Evolutionary conservation across 2,888 invertebrate species (phyloP).

Genomic region (Stenodema calcarata): DNA sequence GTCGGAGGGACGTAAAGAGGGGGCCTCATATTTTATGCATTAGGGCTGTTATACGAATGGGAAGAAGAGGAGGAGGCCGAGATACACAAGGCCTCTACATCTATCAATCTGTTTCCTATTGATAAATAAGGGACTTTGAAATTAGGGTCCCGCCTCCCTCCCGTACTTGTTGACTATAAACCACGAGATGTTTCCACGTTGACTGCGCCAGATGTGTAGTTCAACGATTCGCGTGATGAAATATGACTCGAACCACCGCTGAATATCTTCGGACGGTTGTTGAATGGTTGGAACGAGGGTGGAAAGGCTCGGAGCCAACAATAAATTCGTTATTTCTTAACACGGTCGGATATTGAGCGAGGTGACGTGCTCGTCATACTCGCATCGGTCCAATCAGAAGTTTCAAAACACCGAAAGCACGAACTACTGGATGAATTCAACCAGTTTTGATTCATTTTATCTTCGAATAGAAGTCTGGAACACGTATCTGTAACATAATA

Average conservation of each 20-base stretch:
- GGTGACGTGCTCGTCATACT: not conserved
- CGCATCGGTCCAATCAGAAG: not conserved
- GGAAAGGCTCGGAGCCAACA: not conserved
- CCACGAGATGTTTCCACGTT: not conserved
- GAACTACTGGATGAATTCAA: not conserved
- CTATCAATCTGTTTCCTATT: conserved; percentile 30
- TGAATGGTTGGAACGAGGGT: not conserved
- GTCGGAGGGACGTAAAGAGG: not conserved
- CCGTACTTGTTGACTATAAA: conserved; percentile 17
- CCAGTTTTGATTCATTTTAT: too few species aligned
- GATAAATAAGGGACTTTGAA: conserved; percentile 37
- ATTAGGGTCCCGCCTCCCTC: not conserved
- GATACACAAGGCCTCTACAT: not conserved
- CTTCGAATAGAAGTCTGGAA: too few species aligned
- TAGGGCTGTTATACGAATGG: conserved; percentile 20
- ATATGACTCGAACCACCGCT: not conserved
- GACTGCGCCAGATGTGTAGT: not conserved
- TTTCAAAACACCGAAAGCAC: not conserved
- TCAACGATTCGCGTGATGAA: not conserved
- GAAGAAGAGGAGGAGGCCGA: not conserved
- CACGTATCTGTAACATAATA: too few species aligned
- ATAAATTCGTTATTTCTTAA: not conserved
- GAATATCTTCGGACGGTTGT: not conserved
- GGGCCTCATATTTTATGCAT: conserved; percentile 41
- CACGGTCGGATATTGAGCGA: not conserved